Conservation (phyloP, 2,113 vertebrate species). For the Neolamprologus hecqui region DNA sequence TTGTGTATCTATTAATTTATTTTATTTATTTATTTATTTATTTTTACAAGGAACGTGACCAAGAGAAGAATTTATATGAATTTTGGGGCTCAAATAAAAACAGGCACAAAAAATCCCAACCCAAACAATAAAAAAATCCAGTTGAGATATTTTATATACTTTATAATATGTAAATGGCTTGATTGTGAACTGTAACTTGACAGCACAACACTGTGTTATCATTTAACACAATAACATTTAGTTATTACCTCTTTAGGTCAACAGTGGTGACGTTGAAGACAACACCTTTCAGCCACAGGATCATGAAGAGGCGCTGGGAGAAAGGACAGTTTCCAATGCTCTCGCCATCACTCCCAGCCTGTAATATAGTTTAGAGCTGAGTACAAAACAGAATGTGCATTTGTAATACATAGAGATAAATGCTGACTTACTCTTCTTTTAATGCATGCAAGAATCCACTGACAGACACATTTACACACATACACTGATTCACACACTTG, state of each 20-base stretch:
- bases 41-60: background rate
- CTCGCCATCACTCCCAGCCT: constrained; percentile 90
- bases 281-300: constrained; percentile 97
- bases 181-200: background rate
- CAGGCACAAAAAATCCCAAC: background rate
- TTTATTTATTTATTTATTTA: rapidly evolving
- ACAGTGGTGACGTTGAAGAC: constrained; percentile 98
- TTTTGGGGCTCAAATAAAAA: background rate
- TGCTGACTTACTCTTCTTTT: background rate
- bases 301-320: constrained; percentile 96
- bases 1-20: background rate
- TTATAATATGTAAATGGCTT: background rate
- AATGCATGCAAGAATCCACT: background rate
- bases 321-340: constrained; percentile 97
- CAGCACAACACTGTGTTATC: background rate
- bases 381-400: background rate
- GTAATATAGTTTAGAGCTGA: background rate
- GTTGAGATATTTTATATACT: background rate
- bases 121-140: background rate
- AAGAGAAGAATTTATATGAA: background rate
- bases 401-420: background rate
- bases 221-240: background rate
- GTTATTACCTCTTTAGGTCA: constrained; percentile 88
- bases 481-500: background rate
- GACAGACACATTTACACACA: background rate